These are phyloP conservation scores for Gila robusta DNA, from an alignment of 2,797 vertebrate species.

Conservation along the genomic window DNA sequence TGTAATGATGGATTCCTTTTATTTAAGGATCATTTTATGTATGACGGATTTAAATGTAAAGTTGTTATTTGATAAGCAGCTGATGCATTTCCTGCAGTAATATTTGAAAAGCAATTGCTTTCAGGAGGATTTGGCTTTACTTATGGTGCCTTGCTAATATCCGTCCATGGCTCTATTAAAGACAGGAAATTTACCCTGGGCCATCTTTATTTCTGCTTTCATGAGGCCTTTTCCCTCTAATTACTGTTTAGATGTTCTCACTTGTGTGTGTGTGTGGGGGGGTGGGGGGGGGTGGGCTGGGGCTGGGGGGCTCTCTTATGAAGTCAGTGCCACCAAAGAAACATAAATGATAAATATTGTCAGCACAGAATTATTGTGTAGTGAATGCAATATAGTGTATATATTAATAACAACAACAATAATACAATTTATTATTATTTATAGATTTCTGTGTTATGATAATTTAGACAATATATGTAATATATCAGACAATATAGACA, in stretches of 20 bases:
- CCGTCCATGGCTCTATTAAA: conserved; percentile 1
- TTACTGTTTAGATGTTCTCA: not conserved
- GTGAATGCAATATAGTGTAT: not conserved
- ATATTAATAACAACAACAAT: not conserved
- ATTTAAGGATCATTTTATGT: conserved; percentile 18
- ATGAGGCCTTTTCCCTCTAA: not conserved
- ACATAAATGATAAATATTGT: not conserved
- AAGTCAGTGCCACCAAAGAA: not conserved
- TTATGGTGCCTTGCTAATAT: conserved; percentile 40
- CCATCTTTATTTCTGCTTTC: conserved; percentile 38
- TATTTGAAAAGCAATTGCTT: conserved; percentile 45
- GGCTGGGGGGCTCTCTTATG: too few relatives aligned
- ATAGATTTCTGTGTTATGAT: not conserved
- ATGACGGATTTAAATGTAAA: conserved; percentile 25
- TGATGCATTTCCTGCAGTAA: conserved; percentile 15
- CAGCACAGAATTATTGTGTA: not conserved
- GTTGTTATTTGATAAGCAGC: conserved; percentile 24
- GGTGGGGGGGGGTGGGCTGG: too few relatives aligned
- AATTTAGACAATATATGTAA: not conserved
- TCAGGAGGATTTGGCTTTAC: conserved; percentile 34
- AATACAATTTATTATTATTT: not conserved
- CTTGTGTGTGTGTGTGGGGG: not conserved
- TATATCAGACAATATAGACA: conserved; percentile 14
- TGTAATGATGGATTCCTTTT: conserved; percentile 16
- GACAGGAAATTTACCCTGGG: conserved; percentile 32